Percentiles rank a stretch among this genome's conserved stretches.
phyloP scores from a whole-genome alignment of 2,113 vertebrate genomes.

The Propithecus coquereli region DNA sequence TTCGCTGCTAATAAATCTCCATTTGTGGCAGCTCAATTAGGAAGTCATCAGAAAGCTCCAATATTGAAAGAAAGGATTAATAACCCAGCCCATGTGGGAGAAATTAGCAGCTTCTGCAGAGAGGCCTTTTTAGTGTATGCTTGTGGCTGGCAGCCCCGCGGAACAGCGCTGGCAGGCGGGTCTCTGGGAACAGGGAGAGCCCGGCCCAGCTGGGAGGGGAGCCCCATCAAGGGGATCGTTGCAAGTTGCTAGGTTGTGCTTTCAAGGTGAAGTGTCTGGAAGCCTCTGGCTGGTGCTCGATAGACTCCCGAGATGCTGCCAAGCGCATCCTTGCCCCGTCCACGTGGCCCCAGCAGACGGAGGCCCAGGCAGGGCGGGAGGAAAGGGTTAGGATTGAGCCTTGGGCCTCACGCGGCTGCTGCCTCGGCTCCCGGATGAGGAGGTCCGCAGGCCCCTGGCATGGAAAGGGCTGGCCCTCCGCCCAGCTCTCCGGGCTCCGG shows the following conservation, averaged over 20 bases:
- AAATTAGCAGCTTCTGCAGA: constrained; percentile 73
- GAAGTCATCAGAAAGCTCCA: constrained; percentile 59
- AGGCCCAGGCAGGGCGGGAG: neutral
- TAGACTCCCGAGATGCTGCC: neutral
- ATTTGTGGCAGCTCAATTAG: constrained; percentile 72
- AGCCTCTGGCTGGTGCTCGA: neutral
- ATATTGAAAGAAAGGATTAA: constrained; percentile 71
- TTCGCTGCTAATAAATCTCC: constrained; percentile 59
- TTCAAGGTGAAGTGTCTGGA: neutral
- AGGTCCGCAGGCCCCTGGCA: constrained; percentile 37
- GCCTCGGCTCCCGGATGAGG: constrained; percentile 39
- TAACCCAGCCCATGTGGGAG: constrained; percentile 69
- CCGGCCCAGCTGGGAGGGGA: neutral
- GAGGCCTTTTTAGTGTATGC: constrained; percentile 52
- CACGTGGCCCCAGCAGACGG: neutral
- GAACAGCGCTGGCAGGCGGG: neutral
- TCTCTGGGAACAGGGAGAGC: constrained; percentile 52
- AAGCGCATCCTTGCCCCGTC: rapidly evolving
- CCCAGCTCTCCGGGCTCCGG: constrained; percentile 44
- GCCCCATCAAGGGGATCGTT: neutral
- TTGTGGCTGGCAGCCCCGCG: constrained; percentile 44
- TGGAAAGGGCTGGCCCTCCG: constrained; percentile 42
- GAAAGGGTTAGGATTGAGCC: neutral
- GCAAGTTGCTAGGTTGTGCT: neutral
- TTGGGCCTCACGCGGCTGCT: neutral